Conservation (phyloP, 2,888 invertebrate genomes). For the Apotomis capreana region DNA sequence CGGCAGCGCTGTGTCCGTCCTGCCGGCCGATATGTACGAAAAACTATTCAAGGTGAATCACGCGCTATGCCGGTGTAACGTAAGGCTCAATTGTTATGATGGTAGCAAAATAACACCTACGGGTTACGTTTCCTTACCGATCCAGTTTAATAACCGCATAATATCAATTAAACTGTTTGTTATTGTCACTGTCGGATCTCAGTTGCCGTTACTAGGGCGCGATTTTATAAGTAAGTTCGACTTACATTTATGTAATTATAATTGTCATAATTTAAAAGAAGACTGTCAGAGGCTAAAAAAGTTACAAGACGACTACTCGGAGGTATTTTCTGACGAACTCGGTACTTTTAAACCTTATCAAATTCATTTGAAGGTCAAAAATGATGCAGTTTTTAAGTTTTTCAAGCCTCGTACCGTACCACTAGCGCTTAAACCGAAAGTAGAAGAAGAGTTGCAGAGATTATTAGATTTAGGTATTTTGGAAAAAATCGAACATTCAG, state of each 20-base stretch:
- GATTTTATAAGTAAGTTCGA: slow-evolving; percentile 41
- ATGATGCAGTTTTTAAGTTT: slow-evolving; percentile 34
- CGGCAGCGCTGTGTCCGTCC: slow-evolving; percentile 41
- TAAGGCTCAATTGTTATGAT: slow-evolving; percentile 34
- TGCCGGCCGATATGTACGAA: slow-evolving; percentile 17
- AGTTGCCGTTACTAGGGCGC: slow-evolving; percentile 23
- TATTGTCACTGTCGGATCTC: neutral
- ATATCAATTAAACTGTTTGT: slow-evolving; percentile 24
- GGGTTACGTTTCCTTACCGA: slow-evolving; percentile 33
- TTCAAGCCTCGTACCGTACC: slow-evolving; percentile 42
- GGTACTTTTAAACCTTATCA: slow-evolving; percentile 42
- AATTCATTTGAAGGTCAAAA: slow-evolving; percentile 37
- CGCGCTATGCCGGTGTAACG: slow-evolving; percentile 5
- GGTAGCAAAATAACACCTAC: slow-evolving; percentile 27
- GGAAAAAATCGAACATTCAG: slow-evolving; percentile 40
- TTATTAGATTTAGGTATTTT: slow-evolving; percentile 41
- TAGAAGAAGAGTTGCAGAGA: slow-evolving; percentile 41
- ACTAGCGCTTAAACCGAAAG: slow-evolving; percentile 41
- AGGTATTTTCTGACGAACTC: slow-evolving; percentile 38
- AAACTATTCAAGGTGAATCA: slow-evolving; percentile 12
- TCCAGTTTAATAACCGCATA: slow-evolving; percentile 7
- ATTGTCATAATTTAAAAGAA: slow-evolving; percentile 29
- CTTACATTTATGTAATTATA: slow-evolving; percentile 29
- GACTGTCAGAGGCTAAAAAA: neutral
- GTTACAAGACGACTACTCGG: slow-evolving; percentile 24